Conservation (phyloP, 2,113 vertebrate species). For the Amphiprion ocellaris region DNA sequence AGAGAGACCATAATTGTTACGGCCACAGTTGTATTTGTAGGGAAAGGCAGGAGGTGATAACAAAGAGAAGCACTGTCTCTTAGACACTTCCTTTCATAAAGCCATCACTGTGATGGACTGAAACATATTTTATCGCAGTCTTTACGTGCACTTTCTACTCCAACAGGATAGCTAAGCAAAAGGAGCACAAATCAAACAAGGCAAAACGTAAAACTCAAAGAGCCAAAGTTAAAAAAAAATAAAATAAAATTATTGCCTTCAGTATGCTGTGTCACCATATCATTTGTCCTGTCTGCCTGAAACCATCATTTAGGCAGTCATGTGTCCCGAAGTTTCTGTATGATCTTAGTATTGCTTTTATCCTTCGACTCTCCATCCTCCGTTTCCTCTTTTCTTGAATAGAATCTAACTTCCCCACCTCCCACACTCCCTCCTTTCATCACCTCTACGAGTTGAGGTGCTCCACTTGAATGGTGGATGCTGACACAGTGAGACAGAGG, state of each 20-base stretch:
- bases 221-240: constrained; percentile 52
- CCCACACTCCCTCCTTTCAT: constrained; percentile 20
- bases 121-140: constrained; percentile 70
- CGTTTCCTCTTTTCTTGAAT: constrained; percentile 41
- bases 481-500: constrained; percentile 97
- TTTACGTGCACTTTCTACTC: constrained; percentile 62
- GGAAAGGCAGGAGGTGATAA: constrained; percentile 73
- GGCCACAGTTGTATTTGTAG: constrained; percentile 54
- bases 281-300: constrained; percentile 54
- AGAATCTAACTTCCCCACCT: constrained; percentile 9
- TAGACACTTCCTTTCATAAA: constrained; percentile 63
- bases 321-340: constrained; percentile 58
- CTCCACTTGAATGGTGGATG: constrained; percentile 89
- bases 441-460: constrained; percentile 83
- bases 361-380: constrained; percentile 46
- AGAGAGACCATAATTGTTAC: constrained; percentile 50
- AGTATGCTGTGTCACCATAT: constrained; percentile 45
- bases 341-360: constrained; percentile 78
- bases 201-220: constrained; percentile 30
- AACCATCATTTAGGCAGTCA: constrained; percentile 61
- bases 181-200: constrained; percentile 54
- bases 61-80: constrained; percentile 61
- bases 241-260: constrained; percentile 48
- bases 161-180: constrained; percentile 56
- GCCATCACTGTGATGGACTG: constrained; percentile 81